Evolutionary conservation across 2,888 invertebrate species (phyloP), one percentile per base, ranked within the genome.

Genomic region (Ectemnius continuus): DNA sequence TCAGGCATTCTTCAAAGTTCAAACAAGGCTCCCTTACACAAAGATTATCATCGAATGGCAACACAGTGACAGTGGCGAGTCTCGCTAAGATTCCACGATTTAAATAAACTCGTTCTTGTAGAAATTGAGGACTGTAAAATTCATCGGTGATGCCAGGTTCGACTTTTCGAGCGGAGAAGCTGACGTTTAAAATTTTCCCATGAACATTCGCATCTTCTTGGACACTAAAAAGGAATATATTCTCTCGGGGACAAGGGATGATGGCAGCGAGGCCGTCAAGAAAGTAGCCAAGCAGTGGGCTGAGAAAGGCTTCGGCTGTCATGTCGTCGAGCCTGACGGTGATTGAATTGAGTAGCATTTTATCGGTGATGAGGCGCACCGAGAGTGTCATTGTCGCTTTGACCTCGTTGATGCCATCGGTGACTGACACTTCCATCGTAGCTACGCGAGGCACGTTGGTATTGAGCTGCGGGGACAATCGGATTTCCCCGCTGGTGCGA

Each of bases 11-110:
- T 88, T 99, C 98, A 88, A 95, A 98, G 91, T 98, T 98, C 1
- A 97, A 92, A 86, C 99, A 99, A 0, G 98, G 98, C 88, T 99
- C 99, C 66, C 96, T 94, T 0, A 98, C 96, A 91, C 99, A 99
- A 0, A 99, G 93, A 91, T 98, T 98, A 90, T 99, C 99, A 88
- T 98, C 98, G 90, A 99, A 99, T 0, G 99, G 98, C 8, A 98
- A 91, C 0, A 99, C 97, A 93, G 96, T 96, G 4, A 98, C 95
- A 0, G 97, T 97, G 3, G 98, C 97, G 3, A 98, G 91, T 73
- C 97, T 93, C 0, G 97, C 97, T 23, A 99, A 91, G 11, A 97
- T 96, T 0, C 96, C 95, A 46, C 98, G 93, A 87, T 98, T 97
- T 18, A 99, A 92, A 90, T 99, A 99, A n/a, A 99, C 97, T 23